Evolutionary conservation across 2,888 invertebrate species (phyloP).

Genomic region (Lasioglossum calceatum): DNA sequence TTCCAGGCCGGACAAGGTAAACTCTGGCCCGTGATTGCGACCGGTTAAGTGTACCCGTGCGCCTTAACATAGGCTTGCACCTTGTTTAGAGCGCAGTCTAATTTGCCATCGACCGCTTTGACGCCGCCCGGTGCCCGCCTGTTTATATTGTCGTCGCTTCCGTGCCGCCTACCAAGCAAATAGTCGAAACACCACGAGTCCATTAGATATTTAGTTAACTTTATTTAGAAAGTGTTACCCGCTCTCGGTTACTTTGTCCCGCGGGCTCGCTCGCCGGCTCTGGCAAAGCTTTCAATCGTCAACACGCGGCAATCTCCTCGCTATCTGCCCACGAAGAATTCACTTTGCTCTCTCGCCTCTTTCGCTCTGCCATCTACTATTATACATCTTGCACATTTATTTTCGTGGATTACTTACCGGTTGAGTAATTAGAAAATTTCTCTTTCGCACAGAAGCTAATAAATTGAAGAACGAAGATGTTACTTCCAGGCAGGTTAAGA

Average conservation of each 20-base stretch:
- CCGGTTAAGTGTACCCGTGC: conserved; percentile 64
- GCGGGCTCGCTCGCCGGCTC: background rate
- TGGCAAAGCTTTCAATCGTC: background rate
- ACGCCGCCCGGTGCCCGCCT: conserved; percentile 47
- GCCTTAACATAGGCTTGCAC: conserved; percentile 65
- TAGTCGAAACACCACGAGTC: conserved; percentile 31
- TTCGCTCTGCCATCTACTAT: background rate
- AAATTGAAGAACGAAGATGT: background rate
- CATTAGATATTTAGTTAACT: conserved; percentile 7
- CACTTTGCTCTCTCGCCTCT: background rate
- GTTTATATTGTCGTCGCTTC: conserved; percentile 62
- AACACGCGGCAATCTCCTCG: background rate
- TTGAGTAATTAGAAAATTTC: too few relatives aligned
- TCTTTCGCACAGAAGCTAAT: background rate
- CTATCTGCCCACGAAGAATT: background rate
- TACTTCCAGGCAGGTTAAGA: background rate
- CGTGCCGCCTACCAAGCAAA: conserved; percentile 41
- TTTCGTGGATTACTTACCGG: too few relatives aligned
- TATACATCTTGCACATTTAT: too few relatives aligned
- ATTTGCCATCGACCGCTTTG: conserved; percentile 69
- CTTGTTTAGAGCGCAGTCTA: conserved; percentile 56
- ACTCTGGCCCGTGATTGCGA: conserved; percentile 66
- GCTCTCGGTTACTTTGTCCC: background rate
- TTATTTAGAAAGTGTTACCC: conserved; percentile 14
- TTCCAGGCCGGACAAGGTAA: conserved; percentile 67